Base-by-base conservation (phyloP, 2,113 vertebrate species). In the Ptilorrhoa leucosticta region DNA sequence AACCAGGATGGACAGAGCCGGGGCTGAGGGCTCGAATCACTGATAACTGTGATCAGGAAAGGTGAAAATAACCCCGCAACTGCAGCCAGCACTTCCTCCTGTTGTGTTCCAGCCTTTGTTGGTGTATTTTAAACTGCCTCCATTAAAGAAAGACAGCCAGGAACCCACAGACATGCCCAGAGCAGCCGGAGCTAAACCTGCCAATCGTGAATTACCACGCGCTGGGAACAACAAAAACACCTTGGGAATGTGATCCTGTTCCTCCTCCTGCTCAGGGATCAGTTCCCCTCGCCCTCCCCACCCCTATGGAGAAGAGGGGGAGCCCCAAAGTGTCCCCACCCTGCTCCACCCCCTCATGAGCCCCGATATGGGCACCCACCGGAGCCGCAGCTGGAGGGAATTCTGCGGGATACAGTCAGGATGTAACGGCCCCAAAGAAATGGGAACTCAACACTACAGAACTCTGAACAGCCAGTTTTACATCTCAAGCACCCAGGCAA, bases 291-390 rank as follows among this genome's bases (percentile, higher is more conserved):
- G 5, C 35, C 30, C 63, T 83, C 16, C 35, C 4, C 35, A 61
- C 14, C 39, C 45, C 48, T 15, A 33, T 0, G 1, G 79, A 69
- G n/a, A 17, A 54, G 17, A 61, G 26, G 26, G 58, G 31, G 40
- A 63, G 56, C 31, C 30, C 47, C 64, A 40, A 68, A 53, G 12
- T 69, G 72, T 78, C 64, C 72, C 18, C 72, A 60, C 20, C 39
- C 47, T n/a, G 30, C 39, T 60, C 20, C 16, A 82, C 7, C 28
- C 28, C 15, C 61, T 35, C 39, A 6, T 3, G 45, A 71, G 9
- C 22, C 73, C 27, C 11, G 4, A 6, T 24, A 5, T 1, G 0
- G n/a, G 42, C 66, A 35, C 11, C n/a, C 18, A 10, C 1, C 0
- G 1, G 20, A 31, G 50, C 60, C 14, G 69, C 65, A 24, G 66